phyloP scores from a whole-genome alignment of 2,888 invertebrate species.

The Suillia variegata region DNA sequence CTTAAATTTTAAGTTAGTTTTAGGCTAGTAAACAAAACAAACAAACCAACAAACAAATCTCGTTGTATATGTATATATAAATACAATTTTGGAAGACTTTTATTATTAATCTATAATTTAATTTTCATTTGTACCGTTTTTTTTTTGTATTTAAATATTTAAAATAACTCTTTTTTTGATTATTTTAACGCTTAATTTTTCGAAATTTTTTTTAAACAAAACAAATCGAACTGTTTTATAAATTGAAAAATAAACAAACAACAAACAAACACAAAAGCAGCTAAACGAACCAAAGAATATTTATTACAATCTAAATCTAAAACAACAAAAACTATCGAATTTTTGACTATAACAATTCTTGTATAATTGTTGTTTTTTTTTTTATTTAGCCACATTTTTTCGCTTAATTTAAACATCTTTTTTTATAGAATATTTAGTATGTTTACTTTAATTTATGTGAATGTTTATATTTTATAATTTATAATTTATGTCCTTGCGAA shows the following conservation, averaged over 20 bases:
- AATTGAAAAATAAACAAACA: slow-evolving; percentile 33
- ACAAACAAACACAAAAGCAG: slow-evolving; percentile 29
- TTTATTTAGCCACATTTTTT: too few species aligned
- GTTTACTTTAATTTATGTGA: too few species aligned
- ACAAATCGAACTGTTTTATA: slow-evolving; percentile 39
- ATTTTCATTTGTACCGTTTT: slow-evolving; percentile 21
- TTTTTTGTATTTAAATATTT: slow-evolving; percentile 4
- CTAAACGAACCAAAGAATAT: slow-evolving; percentile 52
- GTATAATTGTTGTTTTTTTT: slow-evolving; percentile 7
- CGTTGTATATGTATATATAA: slow-evolving; percentile 9
- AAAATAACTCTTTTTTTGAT: slow-evolving; percentile 2
- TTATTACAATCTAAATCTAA: slow-evolving; percentile 10
- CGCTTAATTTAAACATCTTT: too few species aligned
- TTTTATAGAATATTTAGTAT: too few species aligned
- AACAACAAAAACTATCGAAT: slow-evolving; percentile 16
- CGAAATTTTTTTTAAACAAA: slow-evolving; percentile 12
- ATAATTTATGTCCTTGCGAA: too few species aligned
- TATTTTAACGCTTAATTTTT: not conserved
- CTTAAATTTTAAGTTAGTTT: slow-evolving; percentile 31
- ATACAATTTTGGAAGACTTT: slow-evolving; percentile 28
- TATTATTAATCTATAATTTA: slow-evolving; percentile 20
- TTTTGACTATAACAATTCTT: slow-evolving; percentile 9
- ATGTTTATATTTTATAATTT: too few species aligned
- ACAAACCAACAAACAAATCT: slow-evolving; percentile 22
- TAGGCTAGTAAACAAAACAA: slow-evolving; percentile 5